These are phyloP conservation scores for Nothoprocta pentlandii DNA, from an alignment of 2,113 vertebrate genomes.

Conservation along the genomic window DNA sequence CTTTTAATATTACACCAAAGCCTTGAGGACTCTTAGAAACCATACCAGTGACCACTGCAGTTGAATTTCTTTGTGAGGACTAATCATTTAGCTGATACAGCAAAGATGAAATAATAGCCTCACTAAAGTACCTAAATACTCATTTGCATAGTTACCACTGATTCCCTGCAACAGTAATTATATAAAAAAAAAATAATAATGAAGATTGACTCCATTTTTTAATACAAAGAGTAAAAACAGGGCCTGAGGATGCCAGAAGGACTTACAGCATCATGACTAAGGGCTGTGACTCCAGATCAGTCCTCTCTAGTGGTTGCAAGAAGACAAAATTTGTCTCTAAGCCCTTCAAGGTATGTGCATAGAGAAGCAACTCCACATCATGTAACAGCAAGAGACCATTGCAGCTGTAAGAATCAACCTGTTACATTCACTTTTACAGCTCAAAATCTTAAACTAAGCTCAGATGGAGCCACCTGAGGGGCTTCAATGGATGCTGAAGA, in stretches of 20 bases:
- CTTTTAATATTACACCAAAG: conserved; percentile 13
- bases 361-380: not conserved
- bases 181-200: accelerated
- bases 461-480: not conserved
- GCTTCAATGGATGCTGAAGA: not conserved
- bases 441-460: not conserved
- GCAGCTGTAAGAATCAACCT: not conserved
- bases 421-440: not conserved
- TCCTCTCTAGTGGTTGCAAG: not conserved
- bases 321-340: not conserved
- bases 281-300: not conserved
- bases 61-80: not conserved
- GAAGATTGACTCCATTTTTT: not conserved
- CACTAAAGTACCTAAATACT: not conserved
- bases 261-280: not conserved
- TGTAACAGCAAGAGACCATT: not conserved
- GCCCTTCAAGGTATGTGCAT: not conserved
- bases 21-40: not conserved
- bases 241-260: not conserved
- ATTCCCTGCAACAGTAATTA: not conserved
- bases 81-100: not conserved
- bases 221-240: not conserved
- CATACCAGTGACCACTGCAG: not conserved
- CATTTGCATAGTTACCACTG: not conserved
- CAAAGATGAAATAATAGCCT: not conserved